Evolutionary conservation across 2,888 invertebrate genomes (phyloP), one percentile per base, ranked within the genome.

Genomic region (Chelonus formosanus): DNA sequence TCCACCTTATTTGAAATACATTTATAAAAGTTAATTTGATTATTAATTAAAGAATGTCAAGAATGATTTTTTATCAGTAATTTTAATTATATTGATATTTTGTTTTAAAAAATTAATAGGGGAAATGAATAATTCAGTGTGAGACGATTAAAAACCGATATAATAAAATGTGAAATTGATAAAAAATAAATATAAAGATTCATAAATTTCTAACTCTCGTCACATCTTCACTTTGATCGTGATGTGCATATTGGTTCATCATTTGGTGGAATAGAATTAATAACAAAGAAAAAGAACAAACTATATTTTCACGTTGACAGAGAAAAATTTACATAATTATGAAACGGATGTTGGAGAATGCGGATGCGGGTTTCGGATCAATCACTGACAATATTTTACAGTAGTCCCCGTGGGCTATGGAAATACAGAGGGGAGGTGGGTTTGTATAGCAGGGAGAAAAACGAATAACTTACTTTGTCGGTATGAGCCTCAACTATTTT

Each of bases 241-340:
- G 63, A 63, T 48, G 35, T 56, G 63, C 55, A 63, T 63, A 63
- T 63, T 36, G 54, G 40, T 55, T 55, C 7, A n/a, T 40, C 10
- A 43, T 40, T 57, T 35, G 50, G 48, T 56, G 56, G 56, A 56
- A 47, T 53, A 20, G 20, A 47, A 63, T 35, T 20, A 5, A 5
- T 3, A 10, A 20, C 8, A 20, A 36, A 59, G 20, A 34, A 48
- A 6, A 34, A 40, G 31, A 54, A 44, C 47, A 60, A 55, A 60
- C 10, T 61, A 55, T 45, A 65, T 65, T 65, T 44, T 36, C 8
- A 36, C 54, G 40, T 52, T 54, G 67, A 63, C 47, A 63, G 67
- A 62, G 63, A 68, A 40, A 66, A 75, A 79, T 79, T 76, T 79
- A 67, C 78, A 79, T 79, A 77, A 78, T 79, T 77, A 77, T 74